Conservation (phyloP, 2,797 vertebrate species). For the Pseudomugil tenellus region DNA sequence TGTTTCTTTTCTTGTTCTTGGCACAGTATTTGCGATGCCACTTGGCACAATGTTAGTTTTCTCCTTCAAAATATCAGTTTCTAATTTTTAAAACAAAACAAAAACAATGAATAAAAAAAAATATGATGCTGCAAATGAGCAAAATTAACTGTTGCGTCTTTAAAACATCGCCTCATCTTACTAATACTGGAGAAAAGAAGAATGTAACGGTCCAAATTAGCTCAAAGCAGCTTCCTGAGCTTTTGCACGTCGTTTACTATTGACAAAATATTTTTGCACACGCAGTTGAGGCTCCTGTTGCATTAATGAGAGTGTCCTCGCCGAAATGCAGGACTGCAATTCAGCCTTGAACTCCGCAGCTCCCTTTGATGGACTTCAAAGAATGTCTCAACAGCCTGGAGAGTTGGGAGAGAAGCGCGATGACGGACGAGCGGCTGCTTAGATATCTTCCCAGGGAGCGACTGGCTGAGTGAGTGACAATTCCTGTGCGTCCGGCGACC, state of each 20-base stretch:
- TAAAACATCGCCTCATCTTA: background rate
- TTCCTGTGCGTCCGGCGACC: conserved; percentile 73
- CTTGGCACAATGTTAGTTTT: conserved; percentile 53
- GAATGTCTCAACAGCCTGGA: conserved; percentile 68
- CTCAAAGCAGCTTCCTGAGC: conserved; percentile 15
- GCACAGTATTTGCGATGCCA: conserved; percentile 44
- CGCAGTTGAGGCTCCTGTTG: conserved; percentile 56
- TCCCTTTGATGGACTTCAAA: conserved; percentile 78
- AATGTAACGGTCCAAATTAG: background rate
- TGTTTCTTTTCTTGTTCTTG: conserved; percentile 49
- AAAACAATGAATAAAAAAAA: conserved; percentile 12
- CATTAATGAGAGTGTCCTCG: conserved; percentile 68
- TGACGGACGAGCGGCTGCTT: conserved; percentile 75
- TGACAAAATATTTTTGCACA: conserved; percentile 52
- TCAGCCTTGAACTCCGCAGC: conserved; percentile 71
- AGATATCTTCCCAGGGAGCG: conserved; percentile 73
- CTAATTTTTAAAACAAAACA: conserved; percentile 32
- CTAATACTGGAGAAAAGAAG: background rate
- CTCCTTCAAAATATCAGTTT: conserved; percentile 48
- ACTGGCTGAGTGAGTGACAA: conserved; percentile 75
- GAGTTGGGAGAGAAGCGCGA: conserved; percentile 65
- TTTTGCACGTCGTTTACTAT: conserved; percentile 33
- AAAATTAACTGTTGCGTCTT: background rate
- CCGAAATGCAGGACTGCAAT: conserved; percentile 44
- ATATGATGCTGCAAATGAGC: background rate